These are phyloP conservation scores for Chromobotia macracanthus DNA, from an alignment of 2,797 vertebrate genomes.

Conservation along the genomic window DNA sequence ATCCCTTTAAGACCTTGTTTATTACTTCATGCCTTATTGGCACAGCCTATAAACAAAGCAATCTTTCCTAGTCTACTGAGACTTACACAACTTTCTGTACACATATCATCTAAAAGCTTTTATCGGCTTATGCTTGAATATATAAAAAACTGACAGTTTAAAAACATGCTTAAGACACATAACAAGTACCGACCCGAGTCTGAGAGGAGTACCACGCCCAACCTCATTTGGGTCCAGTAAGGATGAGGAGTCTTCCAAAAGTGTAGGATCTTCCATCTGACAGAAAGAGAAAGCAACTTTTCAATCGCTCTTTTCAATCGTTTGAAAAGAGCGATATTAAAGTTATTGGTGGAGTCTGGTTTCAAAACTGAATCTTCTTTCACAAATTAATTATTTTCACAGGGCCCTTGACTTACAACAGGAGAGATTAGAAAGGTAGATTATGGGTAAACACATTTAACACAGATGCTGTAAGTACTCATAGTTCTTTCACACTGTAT, in stretches of 20 bases:
- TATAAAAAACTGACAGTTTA: too few relatives aligned
- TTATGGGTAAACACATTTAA: background rate
- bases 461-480: background rate
- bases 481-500: background rate
- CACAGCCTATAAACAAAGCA: background rate
- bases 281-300: slow-evolving; percentile 25
- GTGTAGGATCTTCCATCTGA: slow-evolving; percentile 98
- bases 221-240: slow-evolving; percentile 90
- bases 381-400: background rate
- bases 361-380: background rate
- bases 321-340: background rate
- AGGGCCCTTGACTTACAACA: background rate
- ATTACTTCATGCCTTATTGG: background rate
- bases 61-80: background rate
- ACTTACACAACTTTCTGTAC: background rate
- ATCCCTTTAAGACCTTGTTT: background rate
- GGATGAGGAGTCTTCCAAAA: slow-evolving; percentile 91
- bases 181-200: slow-evolving; percentile 84
- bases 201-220: slow-evolving; percentile 83
- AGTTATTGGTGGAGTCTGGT: background rate
- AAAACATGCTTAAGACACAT: background rate
- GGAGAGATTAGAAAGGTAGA: too few relatives aligned
- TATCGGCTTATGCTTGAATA: background rate
- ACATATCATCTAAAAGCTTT: too few relatives aligned
- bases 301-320: background rate